A percentile compares a stretch with the other conserved stretches of the same genome.
Conservation (phyloP, 1,140 invertebrate species). For the Spodoptera litura region DNA sequence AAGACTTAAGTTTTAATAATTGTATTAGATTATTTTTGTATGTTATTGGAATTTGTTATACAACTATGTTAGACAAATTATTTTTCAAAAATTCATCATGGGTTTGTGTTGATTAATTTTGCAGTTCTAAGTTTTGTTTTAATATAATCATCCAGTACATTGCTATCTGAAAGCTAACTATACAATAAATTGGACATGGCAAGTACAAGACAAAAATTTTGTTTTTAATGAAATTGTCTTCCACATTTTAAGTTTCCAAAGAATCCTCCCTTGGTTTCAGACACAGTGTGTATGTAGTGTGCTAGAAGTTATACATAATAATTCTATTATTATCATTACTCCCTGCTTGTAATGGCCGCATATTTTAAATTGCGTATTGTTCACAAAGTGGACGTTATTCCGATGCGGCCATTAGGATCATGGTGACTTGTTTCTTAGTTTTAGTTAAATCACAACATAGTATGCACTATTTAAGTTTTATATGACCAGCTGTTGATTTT, state of each 20-base stretch:
- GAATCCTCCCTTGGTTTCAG: slow-evolving; percentile 34
- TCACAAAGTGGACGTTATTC: slow-evolving; percentile 67
- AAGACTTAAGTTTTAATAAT: slow-evolving; percentile 48
- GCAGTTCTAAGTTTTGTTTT: not conserved
- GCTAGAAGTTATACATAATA: slow-evolving; percentile 41
- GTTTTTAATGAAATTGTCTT: slow-evolving; percentile 48
- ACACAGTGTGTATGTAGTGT: slow-evolving; percentile 45
- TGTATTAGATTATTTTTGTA: slow-evolving; percentile 49
- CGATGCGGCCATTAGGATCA: slow-evolving; percentile 58
- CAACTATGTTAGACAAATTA: slow-evolving; percentile 42
- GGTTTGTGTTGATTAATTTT: slow-evolving; percentile 17
- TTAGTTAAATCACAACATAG: slow-evolving; percentile 73
- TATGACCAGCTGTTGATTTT: slow-evolving; percentile 67
- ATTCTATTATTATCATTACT: slow-evolving; percentile 37
- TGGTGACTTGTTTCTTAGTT: slow-evolving; percentile 63
- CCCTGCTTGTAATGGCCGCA: slow-evolving; percentile 51
- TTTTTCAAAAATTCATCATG: slow-evolving; percentile 33
- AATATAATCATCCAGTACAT: slow-evolving; percentile 14
- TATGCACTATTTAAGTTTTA: slow-evolving; percentile 79
- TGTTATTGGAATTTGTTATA: slow-evolving; percentile 49
- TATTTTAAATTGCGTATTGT: slow-evolving; percentile 39
- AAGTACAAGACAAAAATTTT: slow-evolving; percentile 45
- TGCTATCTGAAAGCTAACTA: slow-evolving; percentile 16
- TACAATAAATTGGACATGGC: slow-evolving; percentile 38
- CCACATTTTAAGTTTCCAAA: slow-evolving; percentile 48